A percentile compares a stretch with the other conserved stretches of the same genome.
Conservation (phyloP, 2,888 invertebrate species). For the Acheta domesticus region DNA sequence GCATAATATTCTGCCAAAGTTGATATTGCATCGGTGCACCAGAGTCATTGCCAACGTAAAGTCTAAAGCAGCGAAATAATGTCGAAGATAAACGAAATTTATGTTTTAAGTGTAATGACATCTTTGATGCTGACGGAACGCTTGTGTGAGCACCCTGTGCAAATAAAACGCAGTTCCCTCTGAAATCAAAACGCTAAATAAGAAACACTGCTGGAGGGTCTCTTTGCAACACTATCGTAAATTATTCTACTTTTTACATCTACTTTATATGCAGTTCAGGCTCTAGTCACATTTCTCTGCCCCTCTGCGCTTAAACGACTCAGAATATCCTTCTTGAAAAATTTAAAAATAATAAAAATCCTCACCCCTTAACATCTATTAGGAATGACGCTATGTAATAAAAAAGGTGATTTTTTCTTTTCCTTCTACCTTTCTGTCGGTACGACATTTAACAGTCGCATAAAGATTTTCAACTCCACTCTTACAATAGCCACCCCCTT, state of each 20-base stretch:
- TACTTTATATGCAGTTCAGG: constrained; percentile 1
- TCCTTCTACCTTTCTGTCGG: background rate
- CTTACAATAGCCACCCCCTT: background rate
- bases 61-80: no score
- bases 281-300: constrained; percentile 9
- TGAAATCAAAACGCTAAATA: no score
- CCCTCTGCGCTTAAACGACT: background rate
- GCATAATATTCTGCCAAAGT: no score
- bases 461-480: background rate
- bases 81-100: no score
- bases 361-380: background rate
- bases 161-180: no score
- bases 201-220: no score
- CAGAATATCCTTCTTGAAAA: background rate
- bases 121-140: no score
- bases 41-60: no score
- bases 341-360: background rate
- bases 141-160: no score
- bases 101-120: no score
- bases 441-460: background rate
- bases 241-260: background rate
- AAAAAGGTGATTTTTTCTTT: background rate
- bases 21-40: no score
- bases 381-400: background rate
- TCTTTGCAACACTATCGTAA: background rate